These are phyloP conservation scores for Leptocoma aspasia DNA, from an alignment of 2,113 vertebrate species.

Conservation along the genomic window DNA sequence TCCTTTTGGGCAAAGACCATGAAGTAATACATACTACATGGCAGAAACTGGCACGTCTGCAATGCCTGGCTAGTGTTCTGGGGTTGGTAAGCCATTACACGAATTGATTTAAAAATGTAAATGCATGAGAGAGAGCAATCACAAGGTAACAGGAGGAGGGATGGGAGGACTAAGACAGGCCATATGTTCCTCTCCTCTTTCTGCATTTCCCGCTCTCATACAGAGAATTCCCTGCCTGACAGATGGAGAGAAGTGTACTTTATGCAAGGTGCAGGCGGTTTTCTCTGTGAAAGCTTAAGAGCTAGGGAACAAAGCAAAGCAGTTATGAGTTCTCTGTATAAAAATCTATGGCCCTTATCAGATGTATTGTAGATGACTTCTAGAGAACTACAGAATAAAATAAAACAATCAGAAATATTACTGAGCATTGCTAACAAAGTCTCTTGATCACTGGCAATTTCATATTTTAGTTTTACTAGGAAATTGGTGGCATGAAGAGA, in stretches of 20 bases:
- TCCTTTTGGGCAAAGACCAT: not conserved
- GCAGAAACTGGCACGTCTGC: not conserved
- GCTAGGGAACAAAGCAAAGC: conserved; percentile 5
- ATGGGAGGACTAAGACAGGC: not conserved
- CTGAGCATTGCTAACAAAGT: not conserved
- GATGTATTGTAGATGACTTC: not conserved
- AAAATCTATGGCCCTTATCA: conserved; percentile 25
- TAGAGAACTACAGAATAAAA: conserved; percentile 9
- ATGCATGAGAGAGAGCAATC: not conserved
- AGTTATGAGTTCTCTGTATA: conserved; percentile 2
- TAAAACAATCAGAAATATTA: not conserved
- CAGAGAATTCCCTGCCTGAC: conserved; percentile 9
- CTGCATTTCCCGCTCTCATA: not conserved
- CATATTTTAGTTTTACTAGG: not conserved
- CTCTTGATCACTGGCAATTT: not conserved
- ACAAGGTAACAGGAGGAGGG: not conserved
- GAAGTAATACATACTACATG: not conserved
- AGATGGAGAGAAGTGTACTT: conserved; percentile 30
- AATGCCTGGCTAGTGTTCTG: not conserved
- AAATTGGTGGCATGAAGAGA: not conserved
- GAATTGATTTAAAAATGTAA: not conserved
- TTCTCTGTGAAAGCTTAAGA: conserved; percentile 9
- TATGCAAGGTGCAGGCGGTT: conserved; percentile 2
- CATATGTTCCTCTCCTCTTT: conserved; percentile 5
- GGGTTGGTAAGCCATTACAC: not conserved